These are phyloP conservation scores for Neolamprologus devosi DNA, from an alignment of 2,113 vertebrate species.

Conservation along the genomic window DNA sequence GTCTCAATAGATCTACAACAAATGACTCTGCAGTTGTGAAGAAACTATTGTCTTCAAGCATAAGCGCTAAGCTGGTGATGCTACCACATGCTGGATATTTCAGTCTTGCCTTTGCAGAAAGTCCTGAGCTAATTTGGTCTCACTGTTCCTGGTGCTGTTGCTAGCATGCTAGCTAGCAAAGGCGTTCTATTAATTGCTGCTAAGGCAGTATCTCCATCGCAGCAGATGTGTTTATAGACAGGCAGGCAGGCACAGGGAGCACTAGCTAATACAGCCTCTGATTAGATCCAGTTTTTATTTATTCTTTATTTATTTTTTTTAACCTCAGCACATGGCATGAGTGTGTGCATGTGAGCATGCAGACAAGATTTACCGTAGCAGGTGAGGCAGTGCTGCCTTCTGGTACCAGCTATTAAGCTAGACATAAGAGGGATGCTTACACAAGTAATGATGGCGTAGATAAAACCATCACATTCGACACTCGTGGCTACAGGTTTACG, in stretches of 20 bases:
- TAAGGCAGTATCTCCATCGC: slow-evolving; percentile 36
- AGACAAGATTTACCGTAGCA: neutral
- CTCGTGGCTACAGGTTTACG: neutral
- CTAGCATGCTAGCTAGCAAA: slow-evolving; percentile 39
- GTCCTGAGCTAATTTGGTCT: slow-evolving; percentile 53
- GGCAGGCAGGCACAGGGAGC: neutral
- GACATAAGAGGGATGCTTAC: neutral
- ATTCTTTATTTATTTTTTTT: neutral
- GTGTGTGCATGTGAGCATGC: neutral
- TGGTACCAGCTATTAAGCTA: neutral
- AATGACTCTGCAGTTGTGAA: neutral
- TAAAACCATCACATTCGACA: neutral
- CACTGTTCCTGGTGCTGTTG: slow-evolving; percentile 11
- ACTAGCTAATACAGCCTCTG: neutral
- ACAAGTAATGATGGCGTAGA: neutral
- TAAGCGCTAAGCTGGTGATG: neutral
- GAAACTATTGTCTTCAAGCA: neutral
- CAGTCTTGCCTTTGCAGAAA: neutral
- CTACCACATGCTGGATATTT: neutral
- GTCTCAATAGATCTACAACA: neutral
- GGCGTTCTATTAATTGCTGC: slow-evolving; percentile 54
- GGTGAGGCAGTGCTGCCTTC: neutral
- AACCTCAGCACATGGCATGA: neutral
- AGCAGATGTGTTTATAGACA: slow-evolving; percentile 59
- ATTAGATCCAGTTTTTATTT: neutral